phyloP scores from a whole-genome alignment of 2,113 vertebrate genomes.

The Coregonus clupeaformis region DNA sequence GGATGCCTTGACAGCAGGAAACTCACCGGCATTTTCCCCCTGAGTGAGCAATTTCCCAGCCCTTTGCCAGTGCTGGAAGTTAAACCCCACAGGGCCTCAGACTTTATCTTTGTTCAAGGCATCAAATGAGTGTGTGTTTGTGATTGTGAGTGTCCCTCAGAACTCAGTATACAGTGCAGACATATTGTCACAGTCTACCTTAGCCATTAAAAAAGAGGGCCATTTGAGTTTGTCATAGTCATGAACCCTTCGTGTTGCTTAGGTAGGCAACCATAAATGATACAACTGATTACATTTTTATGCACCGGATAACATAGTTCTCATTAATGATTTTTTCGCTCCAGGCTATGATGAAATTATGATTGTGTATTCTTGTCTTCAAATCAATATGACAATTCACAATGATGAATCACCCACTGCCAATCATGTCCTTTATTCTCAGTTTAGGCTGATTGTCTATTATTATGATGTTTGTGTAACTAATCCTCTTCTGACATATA shows the following conservation, averaged over 20 bases:
- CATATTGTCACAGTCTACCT: background rate
- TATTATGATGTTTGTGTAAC: too few relatives aligned
- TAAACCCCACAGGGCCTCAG: slow-evolving; percentile 43
- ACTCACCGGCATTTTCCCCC: slow-evolving; percentile 59
- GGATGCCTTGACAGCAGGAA: slow-evolving; percentile 47
- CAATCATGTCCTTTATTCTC: too few relatives aligned
- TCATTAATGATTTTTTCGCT: background rate
- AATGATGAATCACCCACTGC: slow-evolving; percentile 1
- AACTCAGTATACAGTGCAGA: background rate
- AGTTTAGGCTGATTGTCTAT: too few relatives aligned
- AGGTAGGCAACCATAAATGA: background rate
- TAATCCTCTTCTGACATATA: too few relatives aligned
- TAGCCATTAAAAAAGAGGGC: background rate
- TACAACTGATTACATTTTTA: background rate
- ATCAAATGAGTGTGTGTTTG: slow-evolving; percentile 32
- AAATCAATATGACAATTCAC: slow-evolving; percentile 9
- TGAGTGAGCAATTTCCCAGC: slow-evolving; percentile 61
- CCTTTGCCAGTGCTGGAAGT: slow-evolving; percentile 48
- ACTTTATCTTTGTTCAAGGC: slow-evolving; percentile 43
- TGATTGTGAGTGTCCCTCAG: background rate
- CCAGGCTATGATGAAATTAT: background rate
- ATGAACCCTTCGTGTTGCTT: background rate
- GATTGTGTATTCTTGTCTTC: background rate
- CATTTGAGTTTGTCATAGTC: slow-evolving; percentile 9
- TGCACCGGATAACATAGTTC: background rate